Conservation (phyloP, 2,797 vertebrate species). For the Argyrosomus regius region DNA sequence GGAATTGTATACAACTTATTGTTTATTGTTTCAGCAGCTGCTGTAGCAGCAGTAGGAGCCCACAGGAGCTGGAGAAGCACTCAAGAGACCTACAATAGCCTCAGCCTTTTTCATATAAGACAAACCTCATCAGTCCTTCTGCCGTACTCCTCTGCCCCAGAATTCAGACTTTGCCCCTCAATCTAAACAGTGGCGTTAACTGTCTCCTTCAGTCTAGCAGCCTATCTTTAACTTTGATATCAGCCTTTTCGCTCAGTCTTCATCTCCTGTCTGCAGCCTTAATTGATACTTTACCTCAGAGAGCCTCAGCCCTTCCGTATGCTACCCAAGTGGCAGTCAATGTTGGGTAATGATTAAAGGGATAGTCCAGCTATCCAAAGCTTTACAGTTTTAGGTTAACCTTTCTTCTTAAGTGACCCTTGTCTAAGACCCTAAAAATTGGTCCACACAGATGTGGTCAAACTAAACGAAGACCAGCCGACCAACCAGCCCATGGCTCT, state of each 20-base stretch:
- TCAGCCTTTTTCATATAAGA: slow-evolving; percentile 21
- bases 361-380: not conserved
- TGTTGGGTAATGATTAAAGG: not conserved
- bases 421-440: slow-evolving; percentile 28
- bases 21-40: slow-evolving; percentile 67
- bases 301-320: slow-evolving; percentile 5
- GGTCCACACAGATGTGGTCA: slow-evolving; percentile 40
- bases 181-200: slow-evolving; percentile 26
- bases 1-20: slow-evolving; percentile 77
- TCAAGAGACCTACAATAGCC: slow-evolving; percentile 6
- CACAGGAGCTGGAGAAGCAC: slow-evolving; percentile 44
- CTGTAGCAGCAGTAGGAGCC: slow-evolving; percentile 26
- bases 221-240: slow-evolving; percentile 20
- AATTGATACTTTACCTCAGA: slow-evolving; percentile 31
- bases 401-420: slow-evolving; percentile 7
- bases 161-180: slow-evolving; percentile 15
- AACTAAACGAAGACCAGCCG: slow-evolving; percentile 31
- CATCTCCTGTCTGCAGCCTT: slow-evolving; percentile 24
- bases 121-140: slow-evolving; percentile 3
- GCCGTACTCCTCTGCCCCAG: not conserved
- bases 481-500: slow-evolving; percentile 43
- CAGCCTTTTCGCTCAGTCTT: slow-evolving; percentile 20
- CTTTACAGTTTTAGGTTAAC: not conserved
- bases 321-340: slow-evolving; percentile 13
- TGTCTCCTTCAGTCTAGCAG: slow-evolving; percentile 22